Base-by-base conservation (phyloP, 2,888 invertebrate species). In the Chelonus formosanus region DNA sequence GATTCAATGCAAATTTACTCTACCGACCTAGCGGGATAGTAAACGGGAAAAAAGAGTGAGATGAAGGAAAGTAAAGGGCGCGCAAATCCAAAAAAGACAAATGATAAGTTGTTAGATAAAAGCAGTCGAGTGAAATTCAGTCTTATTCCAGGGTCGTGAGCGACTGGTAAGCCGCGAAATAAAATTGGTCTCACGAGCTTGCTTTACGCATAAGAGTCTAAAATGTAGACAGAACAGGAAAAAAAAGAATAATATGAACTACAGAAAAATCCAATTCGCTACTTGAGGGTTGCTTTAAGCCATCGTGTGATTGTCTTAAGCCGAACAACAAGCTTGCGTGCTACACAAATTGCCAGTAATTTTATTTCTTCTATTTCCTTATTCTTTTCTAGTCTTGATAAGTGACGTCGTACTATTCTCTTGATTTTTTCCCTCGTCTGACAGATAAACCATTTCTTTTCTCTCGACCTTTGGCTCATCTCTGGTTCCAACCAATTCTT, bases 291-390 rank as follows among this genome's bases (percentile, higher is more conserved):
- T 34, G 36, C 61, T 60, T 56, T 52, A 69, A 65, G 20, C 60
- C 59, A 35, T 40, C 53, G 40, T 71, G 67, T 73, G 71, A 74
- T 74, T 73, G 72, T 73, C 73, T 73, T 71, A 71, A 73, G 71
- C 73, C 67, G 65, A 68, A 58, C 48, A 56, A 62, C 59, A 44
- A 48, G 57, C 53, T 58, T 61, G 59, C 68, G 64, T 60, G 32
- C 62, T 72, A 70, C 73, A 76, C 75, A 77, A 76, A 77, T 77
- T 73, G 74, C 70, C 67, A 67, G 67, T 67, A 72, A 60, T 77
- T 75, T 70, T 67, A 70, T 20, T 20, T 20, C 20, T 20, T 20
- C 60, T 48, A 48, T 65, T 68, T 35, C 44, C 57, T 50, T 40
- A 20, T 50, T 50, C 36, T 56, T 57, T 43, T 43, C 32, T 40